Percentiles rank a stretch among this genome's conserved stretches.
phyloP scores from a whole-genome alignment of 2,888 invertebrate species.

The Callyntrura sp. region DNA sequence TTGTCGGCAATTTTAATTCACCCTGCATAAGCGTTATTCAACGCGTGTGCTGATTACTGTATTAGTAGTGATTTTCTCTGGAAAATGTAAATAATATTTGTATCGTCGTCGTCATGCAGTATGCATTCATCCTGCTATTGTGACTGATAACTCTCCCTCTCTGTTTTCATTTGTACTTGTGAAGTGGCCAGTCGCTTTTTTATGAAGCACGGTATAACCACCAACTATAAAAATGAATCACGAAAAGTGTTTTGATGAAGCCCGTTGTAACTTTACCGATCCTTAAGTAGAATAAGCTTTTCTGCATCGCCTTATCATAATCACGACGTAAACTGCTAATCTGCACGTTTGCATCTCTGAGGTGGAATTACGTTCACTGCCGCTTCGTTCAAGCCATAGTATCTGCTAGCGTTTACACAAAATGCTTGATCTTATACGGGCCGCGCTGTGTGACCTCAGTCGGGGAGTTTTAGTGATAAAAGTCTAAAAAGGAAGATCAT shows the following conservation, averaged over 20 bases:
- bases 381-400: background rate
- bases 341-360: conserved; percentile 55
- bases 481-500: conserved; percentile 68
- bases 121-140: background rate
- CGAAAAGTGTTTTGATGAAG: conserved; percentile 14
- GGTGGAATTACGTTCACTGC: conserved; percentile 59
- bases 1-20: conserved; percentile 75
- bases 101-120: background rate
- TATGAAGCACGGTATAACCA: conserved; percentile 9
- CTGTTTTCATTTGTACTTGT: conserved; percentile 20
- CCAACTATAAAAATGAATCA: conserved; percentile 29
- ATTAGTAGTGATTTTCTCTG: conserved; percentile 40
- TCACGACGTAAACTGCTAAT: conserved; percentile 66
- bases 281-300: conserved; percentile 42
- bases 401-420: background rate
- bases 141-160: conserved; percentile 50
- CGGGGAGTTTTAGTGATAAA: conserved; percentile 68
- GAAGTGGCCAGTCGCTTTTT: conserved; percentile 43
- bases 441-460: conserved; percentile 64
- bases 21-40: conserved; percentile 25
- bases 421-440: conserved; percentile 57
- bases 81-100: conserved; percentile 64
- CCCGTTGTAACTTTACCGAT: conserved; percentile 44
- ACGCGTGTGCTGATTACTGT: conserved; percentile 56
- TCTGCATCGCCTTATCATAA: conserved; percentile 69